A percentile compares a stretch with the other conserved stretches of the same genome.
Evolutionary conservation across 1,140 invertebrate species (phyloP).

Genomic region (Nebria ingens): DNA sequence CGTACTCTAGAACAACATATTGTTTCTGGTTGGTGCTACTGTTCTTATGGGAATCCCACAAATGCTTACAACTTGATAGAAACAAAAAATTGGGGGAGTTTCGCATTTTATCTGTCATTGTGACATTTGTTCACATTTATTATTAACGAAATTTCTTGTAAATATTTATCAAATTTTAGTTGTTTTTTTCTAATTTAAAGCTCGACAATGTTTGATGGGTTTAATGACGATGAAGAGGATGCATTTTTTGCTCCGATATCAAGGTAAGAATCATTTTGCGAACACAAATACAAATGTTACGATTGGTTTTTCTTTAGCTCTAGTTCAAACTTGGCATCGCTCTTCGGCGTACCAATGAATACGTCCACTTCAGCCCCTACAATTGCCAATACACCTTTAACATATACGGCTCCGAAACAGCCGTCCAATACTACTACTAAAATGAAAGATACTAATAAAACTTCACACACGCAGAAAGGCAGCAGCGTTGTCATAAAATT

Average conservation of each 20-base stretch:
- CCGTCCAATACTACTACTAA: constrained; percentile 17
- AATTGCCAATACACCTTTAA: constrained; percentile 16
- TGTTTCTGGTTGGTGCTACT: too few species aligned
- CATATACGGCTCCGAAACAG: constrained; percentile 24
- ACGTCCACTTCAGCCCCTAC: neutral
- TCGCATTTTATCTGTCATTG: neutral
- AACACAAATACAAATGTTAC: neutral
- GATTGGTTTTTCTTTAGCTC: constrained; percentile 11
- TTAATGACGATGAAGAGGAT: constrained; percentile 10
- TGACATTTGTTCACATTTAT: neutral
- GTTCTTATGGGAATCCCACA: too few species aligned
- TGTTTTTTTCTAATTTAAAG: neutral
- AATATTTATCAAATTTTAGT: neutral
- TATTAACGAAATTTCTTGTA: neutral
- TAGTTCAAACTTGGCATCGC: constrained; percentile 22
- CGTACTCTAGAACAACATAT: too few species aligned
- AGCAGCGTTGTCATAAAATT: constrained; percentile 17
- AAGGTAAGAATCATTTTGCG: neutral
- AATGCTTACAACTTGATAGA: too few species aligned
- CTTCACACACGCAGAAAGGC: constrained; percentile 12
- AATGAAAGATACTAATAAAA: constrained; percentile 3
- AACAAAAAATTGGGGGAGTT: too few species aligned
- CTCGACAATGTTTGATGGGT: neutral
- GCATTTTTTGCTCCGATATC: neutral
- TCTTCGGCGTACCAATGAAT: constrained; percentile 17